Conservation (phyloP, 2,797 vertebrate genomes). For the Oophaga sylvatica region DNA sequence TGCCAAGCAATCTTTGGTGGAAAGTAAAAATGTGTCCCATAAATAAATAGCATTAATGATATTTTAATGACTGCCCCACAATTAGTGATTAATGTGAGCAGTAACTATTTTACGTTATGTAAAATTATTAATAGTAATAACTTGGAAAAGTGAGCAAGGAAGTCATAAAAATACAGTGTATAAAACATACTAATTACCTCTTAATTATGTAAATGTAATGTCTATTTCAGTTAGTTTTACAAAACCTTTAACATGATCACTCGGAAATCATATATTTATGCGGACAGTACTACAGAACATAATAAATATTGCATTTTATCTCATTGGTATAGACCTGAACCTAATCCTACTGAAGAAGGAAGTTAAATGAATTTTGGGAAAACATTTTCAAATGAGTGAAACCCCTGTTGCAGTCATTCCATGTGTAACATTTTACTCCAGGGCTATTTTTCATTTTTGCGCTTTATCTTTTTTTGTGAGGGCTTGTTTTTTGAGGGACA, state of each 20-base stretch:
- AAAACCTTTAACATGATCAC: background rate
- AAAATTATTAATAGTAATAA: constrained; percentile 27
- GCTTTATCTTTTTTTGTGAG: no score
- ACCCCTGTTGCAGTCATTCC: no score
- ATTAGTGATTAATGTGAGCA: background rate
- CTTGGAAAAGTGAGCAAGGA: background rate
- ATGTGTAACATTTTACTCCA: no score
- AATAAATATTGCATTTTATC: background rate
- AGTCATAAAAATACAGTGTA: background rate
- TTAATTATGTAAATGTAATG: constrained; percentile 1
- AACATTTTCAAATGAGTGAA: no score
- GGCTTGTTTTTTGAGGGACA: no score
- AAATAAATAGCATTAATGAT: background rate
- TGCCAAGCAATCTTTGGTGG: background rate
- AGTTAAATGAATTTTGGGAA: no score
- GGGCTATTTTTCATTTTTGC: no score
- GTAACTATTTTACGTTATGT: background rate
- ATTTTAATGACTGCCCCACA: background rate
- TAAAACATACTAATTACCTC: constrained; percentile 2
- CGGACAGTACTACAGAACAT: background rate
- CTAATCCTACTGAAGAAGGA: no score
- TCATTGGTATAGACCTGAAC: background rate
- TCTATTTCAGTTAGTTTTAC: background rate
- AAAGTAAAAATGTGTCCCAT: background rate
- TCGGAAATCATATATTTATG: background rate